Evolutionary conservation across 1,140 invertebrate genomes (phyloP).

Genomic region (Ostrea denselamellosa): DNA sequence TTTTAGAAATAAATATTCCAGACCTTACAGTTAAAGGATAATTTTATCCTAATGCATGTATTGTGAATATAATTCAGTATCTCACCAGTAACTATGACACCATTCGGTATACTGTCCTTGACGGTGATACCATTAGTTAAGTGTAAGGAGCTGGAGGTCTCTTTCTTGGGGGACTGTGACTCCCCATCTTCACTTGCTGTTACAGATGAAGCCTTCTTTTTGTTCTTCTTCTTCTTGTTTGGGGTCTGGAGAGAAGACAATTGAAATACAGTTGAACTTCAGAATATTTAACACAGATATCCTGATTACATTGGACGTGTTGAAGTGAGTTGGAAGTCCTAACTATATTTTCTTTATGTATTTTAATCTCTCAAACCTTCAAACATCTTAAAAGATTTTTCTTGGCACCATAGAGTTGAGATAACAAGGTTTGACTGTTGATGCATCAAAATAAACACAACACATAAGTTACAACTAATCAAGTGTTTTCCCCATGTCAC

Average conservation of each 20-base stretch:
- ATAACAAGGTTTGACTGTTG: too few relatives aligned
- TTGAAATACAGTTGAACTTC: not conserved
- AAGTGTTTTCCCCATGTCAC: too few relatives aligned
- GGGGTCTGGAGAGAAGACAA: constrained; percentile 55
- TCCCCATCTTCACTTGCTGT: not conserved
- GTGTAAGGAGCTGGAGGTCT: not conserved
- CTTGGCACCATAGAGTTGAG: too few relatives aligned
- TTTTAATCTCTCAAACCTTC: too few relatives aligned
- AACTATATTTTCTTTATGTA: too few relatives aligned
- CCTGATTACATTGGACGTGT: too few relatives aligned
- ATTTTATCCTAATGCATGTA: not conserved
- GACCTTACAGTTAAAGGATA: not conserved
- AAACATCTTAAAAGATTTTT: too few relatives aligned
- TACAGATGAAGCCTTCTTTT: constrained; percentile 61
- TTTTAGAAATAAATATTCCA: not conserved
- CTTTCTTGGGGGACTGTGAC: not conserved
- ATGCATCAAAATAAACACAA: too few relatives aligned
- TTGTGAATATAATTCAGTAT: not conserved
- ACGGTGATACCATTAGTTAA: constrained; percentile 52
- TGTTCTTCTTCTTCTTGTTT: constrained; percentile 74
- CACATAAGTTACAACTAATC: too few relatives aligned
- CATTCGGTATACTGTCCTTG: constrained; percentile 49
- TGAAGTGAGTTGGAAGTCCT: too few relatives aligned
- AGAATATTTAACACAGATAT: too few relatives aligned
- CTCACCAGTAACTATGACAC: constrained; percentile 55